These are phyloP conservation scores for Ormyrus nitidulus DNA, from an alignment of 2,888 invertebrate genomes.

Conservation along the genomic window DNA sequence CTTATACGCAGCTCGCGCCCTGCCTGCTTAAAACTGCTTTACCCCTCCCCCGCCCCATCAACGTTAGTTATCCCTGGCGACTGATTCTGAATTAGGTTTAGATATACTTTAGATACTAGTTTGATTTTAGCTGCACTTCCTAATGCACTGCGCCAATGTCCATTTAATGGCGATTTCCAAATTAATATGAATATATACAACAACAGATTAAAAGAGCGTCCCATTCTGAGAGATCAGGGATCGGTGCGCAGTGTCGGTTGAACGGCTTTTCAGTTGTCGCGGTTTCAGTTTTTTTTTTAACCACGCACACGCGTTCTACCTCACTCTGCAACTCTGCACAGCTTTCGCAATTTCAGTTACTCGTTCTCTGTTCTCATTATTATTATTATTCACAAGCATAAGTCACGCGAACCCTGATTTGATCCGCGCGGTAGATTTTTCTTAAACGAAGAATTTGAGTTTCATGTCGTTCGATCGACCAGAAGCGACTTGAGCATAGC, in stretches of 20 bases:
- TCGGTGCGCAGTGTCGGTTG: slow-evolving; percentile 68
- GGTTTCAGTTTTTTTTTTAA: not conserved
- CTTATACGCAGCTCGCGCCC: slow-evolving; percentile 45
- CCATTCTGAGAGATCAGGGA: slow-evolving; percentile 71
- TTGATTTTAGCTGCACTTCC: slow-evolving; percentile 65
- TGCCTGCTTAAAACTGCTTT: slow-evolving; percentile 63
- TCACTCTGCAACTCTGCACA: slow-evolving; percentile 43
- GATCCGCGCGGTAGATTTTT: too few relatives aligned
- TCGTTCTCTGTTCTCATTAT: not conserved
- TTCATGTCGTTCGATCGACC: slow-evolving; percentile 60
- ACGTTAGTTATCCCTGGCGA: slow-evolving; percentile 52
- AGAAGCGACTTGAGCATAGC: slow-evolving; percentile 49
- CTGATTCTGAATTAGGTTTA: slow-evolving; percentile 58
- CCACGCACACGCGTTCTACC: not conserved
- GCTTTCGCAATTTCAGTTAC: slow-evolving; percentile 3
- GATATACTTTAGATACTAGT: slow-evolving; percentile 44
- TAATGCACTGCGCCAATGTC: slow-evolving; percentile 72
- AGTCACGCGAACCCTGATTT: too few relatives aligned
- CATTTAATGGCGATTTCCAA: slow-evolving; percentile 68
- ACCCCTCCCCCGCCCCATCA: slow-evolving; percentile 33
- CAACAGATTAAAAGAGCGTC: slow-evolving; percentile 58
- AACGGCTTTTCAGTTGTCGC: slow-evolving; percentile 45
- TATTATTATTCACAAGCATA: not conserved
- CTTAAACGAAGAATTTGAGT: too few relatives aligned
- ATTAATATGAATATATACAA: slow-evolving; percentile 21